phyloP scores from a whole-genome alignment of 2,113 vertebrate genomes.

The Pseudonaja textilis region DNA sequence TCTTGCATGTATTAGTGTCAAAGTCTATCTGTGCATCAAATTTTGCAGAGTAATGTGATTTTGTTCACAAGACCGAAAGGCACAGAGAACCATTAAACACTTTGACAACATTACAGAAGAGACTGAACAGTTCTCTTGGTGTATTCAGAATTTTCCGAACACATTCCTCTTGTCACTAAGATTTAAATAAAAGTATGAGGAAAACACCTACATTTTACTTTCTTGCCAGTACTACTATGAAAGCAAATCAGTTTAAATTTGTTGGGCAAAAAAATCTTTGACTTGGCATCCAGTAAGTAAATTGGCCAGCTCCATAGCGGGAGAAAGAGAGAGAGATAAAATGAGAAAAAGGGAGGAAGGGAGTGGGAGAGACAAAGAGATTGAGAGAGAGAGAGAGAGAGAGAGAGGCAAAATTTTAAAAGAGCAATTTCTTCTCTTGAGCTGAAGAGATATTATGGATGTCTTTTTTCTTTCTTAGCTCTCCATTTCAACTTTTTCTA shows the following conservation, averaged over 20 bases:
- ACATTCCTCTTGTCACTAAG: slow-evolving; percentile 8
- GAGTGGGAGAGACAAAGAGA: background rate
- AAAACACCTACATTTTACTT: background rate
- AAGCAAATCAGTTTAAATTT: slow-evolving; percentile 1
- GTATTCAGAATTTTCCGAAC: slow-evolving; percentile 1
- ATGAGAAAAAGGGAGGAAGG: background rate
- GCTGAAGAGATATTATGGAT: background rate
- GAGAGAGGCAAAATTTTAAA: background rate
- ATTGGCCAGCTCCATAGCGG: background rate
- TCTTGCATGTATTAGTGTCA: slow-evolving; percentile 34
- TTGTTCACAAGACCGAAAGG: slow-evolving; percentile 9
- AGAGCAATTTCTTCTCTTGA: background rate
- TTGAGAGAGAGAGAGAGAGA: background rate
- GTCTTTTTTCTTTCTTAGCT: background rate
- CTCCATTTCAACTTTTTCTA: background rate
- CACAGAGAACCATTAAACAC: slow-evolving; percentile 18
- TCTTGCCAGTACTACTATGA: background rate
- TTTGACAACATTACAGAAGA: slow-evolving; percentile 14
- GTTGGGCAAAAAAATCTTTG: background rate
- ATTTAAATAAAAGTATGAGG: background rate
- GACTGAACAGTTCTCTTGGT: slow-evolving; percentile 9
- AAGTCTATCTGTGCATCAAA: slow-evolving; percentile 13
- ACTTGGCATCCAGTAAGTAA: background rate
- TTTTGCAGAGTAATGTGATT: slow-evolving; percentile 1
- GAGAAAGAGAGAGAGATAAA: background rate